These are phyloP conservation scores for Falco biarmicus DNA, from an alignment of 2,797 vertebrate genomes.

Conservation along the genomic window DNA sequence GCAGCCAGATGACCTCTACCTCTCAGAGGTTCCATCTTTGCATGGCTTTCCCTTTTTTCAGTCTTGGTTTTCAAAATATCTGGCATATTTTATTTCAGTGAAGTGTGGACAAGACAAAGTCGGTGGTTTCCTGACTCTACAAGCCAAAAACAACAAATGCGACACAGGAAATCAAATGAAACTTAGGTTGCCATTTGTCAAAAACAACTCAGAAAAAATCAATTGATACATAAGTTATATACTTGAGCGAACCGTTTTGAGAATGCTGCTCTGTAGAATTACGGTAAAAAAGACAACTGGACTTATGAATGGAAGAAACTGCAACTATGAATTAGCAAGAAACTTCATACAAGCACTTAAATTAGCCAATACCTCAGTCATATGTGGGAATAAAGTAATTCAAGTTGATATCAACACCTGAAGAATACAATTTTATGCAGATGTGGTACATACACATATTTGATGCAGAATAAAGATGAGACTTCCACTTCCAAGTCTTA, in stretches of 20 bases:
- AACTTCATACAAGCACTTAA: not conserved
- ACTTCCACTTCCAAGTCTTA: not conserved
- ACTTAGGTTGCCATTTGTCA: not conserved
- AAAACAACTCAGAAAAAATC: not conserved
- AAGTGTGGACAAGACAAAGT: constrained; percentile 17
- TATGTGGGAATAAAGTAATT: not conserved
- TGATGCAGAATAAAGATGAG: not conserved
- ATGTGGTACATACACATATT: not conserved
- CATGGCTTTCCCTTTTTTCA: constrained; percentile 8
- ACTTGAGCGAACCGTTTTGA: not conserved
- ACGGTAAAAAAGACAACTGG: constrained; percentile 28
- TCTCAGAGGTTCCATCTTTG: not conserved
- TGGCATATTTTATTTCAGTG: not conserved
- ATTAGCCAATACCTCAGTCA: not conserved
- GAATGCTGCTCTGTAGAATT: constrained; percentile 26
- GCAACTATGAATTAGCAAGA: not conserved
- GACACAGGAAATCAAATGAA: not conserved
- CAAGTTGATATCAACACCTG: not conserved
- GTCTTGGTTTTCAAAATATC: not conserved
- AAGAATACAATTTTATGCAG: not conserved
- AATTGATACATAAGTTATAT: not conserved
- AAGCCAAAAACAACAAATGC: not conserved
- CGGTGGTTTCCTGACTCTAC: not conserved
- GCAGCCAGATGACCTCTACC: constrained; percentile 46
- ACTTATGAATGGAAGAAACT: not conserved